Evolutionary conservation across 92 coral and sea anemone genomes (phyloP).

Genomic region (Siderastrea radians): DNA sequence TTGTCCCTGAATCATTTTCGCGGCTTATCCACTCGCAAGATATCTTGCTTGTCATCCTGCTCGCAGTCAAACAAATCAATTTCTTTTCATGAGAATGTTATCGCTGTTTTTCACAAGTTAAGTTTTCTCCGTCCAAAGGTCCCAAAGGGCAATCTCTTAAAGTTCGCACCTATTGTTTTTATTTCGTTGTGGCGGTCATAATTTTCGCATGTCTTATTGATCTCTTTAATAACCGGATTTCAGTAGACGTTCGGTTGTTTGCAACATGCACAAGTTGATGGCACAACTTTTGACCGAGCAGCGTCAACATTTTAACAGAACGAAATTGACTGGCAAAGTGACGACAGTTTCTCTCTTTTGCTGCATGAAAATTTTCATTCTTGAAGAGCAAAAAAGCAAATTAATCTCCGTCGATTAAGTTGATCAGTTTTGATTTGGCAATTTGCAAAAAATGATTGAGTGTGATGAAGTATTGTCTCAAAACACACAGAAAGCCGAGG

Average conservation of each 20-base stretch:
- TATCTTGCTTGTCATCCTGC: not conserved
- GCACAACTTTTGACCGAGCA: not conserved
- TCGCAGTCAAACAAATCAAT: not conserved
- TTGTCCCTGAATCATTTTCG: not conserved
- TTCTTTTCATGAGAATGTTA: no score
- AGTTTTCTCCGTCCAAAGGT: not conserved
- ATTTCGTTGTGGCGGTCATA: not conserved
- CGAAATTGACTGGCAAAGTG: not conserved
- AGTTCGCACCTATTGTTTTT: slow-evolving; percentile 24
- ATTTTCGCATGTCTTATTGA: not conserved
- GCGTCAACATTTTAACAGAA: no score
- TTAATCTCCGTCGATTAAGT: slow-evolving; percentile 3
- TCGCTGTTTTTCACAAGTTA: not conserved
- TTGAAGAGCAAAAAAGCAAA: not conserved
- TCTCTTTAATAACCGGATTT: not conserved
- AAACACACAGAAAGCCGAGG: slow-evolving; percentile 5
- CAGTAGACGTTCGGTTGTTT: not conserved
- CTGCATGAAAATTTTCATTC: not conserved
- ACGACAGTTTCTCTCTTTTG: not conserved
- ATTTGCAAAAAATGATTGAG: slow-evolving; percentile 29
- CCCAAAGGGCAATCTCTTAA: slow-evolving; percentile 25
- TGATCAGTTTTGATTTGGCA: slow-evolving; percentile 23
- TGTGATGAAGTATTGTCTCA: slow-evolving; percentile 37
- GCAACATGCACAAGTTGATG: not conserved
- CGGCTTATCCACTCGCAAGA: not conserved